Conservation (phyloP, 2,113 vertebrate species). For the Ageneiosus marmoratus region DNA sequence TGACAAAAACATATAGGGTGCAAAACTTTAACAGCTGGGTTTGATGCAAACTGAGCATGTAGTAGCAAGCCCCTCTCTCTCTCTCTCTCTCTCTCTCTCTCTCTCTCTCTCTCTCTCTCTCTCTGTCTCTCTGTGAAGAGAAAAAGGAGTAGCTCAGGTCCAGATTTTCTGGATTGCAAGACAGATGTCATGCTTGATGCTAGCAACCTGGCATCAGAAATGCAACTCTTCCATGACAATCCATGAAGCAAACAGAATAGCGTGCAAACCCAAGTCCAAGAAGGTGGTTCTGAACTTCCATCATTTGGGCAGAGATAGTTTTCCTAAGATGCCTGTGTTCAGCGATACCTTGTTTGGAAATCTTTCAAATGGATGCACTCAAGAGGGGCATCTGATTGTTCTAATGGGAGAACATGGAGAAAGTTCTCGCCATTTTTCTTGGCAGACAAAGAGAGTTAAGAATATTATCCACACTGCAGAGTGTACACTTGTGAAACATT, state of each 20-base stretch:
- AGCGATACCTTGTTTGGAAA: background rate
- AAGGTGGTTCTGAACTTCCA: no score
- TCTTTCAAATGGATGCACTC: background rate
- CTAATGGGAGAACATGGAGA: background rate
- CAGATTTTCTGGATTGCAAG: no score
- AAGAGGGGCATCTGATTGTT: background rate
- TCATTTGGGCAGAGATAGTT: no score
- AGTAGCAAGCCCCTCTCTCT: no score
- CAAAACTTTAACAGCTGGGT: no score
- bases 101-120: background rate
- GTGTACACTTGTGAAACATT: background rate
- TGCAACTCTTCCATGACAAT: background rate
- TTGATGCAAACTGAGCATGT: no score
- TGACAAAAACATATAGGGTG: no score
- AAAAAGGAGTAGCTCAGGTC: background rate
- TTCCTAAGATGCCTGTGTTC: no score
- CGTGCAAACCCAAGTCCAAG: no score
- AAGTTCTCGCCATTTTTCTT: background rate
- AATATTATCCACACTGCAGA: background rate
- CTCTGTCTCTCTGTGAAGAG: background rate
- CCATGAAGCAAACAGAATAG: no score
- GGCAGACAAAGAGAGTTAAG: background rate
- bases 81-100: background rate
- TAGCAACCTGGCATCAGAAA: background rate
- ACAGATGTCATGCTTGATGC: no score